Conservation (phyloP, 2,113 vertebrate genomes). For the Calidris pygmaea region DNA sequence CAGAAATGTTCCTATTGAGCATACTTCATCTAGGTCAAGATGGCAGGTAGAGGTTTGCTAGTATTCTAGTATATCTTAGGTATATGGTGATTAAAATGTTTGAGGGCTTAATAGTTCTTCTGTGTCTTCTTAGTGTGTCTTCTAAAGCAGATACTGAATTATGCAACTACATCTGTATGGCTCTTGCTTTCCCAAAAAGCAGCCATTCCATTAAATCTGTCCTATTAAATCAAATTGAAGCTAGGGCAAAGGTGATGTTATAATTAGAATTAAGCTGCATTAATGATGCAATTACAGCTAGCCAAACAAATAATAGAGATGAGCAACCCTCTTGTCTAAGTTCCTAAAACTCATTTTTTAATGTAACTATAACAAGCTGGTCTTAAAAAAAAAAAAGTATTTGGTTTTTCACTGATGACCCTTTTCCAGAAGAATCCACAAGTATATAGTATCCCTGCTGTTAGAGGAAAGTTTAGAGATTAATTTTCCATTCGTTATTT, state of each 20-base stretch:
- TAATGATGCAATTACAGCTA: not conserved
- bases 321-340: not conserved
- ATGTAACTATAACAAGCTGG: not conserved
- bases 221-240: not conserved
- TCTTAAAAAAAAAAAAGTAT: not conserved
- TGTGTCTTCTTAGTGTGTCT: not conserved
- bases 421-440: not conserved
- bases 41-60: not conserved
- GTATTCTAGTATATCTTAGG: not conserved
- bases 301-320: not conserved
- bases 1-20: not conserved
- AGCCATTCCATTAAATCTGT: not conserved
- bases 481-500: not conserved
- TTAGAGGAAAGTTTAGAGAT: not conserved
- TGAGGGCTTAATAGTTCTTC: not conserved
- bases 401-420: not conserved
- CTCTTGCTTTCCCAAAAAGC: not conserved
- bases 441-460: not conserved
- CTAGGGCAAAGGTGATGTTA: not conserved
- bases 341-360: not conserved
- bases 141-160: not conserved
- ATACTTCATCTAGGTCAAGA: not conserved
- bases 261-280: not conserved
- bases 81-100: not conserved
- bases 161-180: not conserved